Percentiles rank a stretch among this genome's conserved stretches.
Conservation (phyloP, 1,140 invertebrate species). For the Cotesia glomerata region DNA sequence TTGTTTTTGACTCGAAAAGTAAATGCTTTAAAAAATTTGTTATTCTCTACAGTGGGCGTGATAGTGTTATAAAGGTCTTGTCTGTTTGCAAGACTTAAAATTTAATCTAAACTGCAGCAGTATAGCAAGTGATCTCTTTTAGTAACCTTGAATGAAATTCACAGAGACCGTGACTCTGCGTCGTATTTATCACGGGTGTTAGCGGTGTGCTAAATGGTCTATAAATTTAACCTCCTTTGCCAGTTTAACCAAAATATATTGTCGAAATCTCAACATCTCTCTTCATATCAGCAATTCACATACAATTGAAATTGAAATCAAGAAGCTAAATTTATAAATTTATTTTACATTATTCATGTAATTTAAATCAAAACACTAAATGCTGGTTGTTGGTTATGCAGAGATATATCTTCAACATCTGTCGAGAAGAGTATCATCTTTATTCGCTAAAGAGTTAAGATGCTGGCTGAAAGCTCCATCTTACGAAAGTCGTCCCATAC, state of each 20-base stretch:
- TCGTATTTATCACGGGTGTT: slow-evolving; percentile 32
- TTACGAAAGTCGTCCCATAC: too few relatives aligned
- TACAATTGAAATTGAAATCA: neutral
- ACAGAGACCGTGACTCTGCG: slow-evolving; percentile 16
- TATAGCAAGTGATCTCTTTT: neutral
- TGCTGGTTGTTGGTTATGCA: too few relatives aligned
- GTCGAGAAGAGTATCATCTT: neutral
- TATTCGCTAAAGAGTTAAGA: too few relatives aligned
- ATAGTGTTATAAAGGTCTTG: too few relatives aligned
- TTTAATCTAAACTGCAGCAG: neutral
- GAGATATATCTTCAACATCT: too few relatives aligned
- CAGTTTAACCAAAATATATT: slow-evolving; percentile 15
- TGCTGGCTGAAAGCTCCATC: neutral
- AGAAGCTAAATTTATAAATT: too few relatives aligned
- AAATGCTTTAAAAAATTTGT: too few relatives aligned
- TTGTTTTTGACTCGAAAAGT: too few relatives aligned
- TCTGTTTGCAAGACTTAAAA: too few relatives aligned
- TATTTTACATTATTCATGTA: too few relatives aligned
- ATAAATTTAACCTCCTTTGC: slow-evolving; percentile 37
- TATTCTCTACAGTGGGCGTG: too few relatives aligned
- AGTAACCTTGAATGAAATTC: neutral
- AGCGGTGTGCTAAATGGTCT: slow-evolving; percentile 33
- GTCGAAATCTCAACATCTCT: neutral
- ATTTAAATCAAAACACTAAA: too few relatives aligned
- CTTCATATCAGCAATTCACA: neutral